Evolutionary conservation across 2,888 invertebrate genomes (phyloP), one percentile per base, ranked within the genome.

Genomic region (Elysia crispata): DNA sequence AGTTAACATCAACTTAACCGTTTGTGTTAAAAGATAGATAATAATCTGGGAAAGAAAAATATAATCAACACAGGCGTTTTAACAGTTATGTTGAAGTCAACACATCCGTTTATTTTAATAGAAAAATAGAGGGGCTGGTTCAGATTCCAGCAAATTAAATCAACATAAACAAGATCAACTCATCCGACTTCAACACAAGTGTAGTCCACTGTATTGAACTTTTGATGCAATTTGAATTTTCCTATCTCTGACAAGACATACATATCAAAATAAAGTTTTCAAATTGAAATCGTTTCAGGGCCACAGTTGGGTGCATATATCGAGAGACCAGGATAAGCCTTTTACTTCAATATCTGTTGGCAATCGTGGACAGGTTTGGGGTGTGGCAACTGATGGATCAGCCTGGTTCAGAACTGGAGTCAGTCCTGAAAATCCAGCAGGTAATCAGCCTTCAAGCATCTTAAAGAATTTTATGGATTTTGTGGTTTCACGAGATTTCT

Each of bases 301-400:
- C 60, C 92, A 93, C 41, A 94, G 94, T 80, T 97, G 96, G 96
- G 95, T 95, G 89, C 96, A 96, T 87, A 94, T 96, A 75, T 77
- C 84, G 20, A 95, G 96, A 83, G 57, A 72, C 31, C 69, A 80
- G 15, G 96, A 97, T 88, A 96, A 97, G 91, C 94, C 95, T 1
- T 93, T 97, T 83, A 93, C 94, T 60, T 95, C 88, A 11, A 86
- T 91, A 23, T 87, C 87, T 62, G 87, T 90, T 20, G 91, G 91
- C 86, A 95, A 95, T 25, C 69, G 81, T 60, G 82, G 83, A 49
- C 77, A 86, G 25, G 88, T 96, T 15, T 97, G 96, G 94, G 97
- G 95, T 18, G 95, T 97, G 86, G 96, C 96, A 0, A 94, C 95
- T 87, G 97, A 96, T 93, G 97, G 97, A 57, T 95, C 96, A 85